Base-by-base conservation (phyloP, 53 echinoderm and acorn worm species). In the Echinarachnius parma region DNA sequence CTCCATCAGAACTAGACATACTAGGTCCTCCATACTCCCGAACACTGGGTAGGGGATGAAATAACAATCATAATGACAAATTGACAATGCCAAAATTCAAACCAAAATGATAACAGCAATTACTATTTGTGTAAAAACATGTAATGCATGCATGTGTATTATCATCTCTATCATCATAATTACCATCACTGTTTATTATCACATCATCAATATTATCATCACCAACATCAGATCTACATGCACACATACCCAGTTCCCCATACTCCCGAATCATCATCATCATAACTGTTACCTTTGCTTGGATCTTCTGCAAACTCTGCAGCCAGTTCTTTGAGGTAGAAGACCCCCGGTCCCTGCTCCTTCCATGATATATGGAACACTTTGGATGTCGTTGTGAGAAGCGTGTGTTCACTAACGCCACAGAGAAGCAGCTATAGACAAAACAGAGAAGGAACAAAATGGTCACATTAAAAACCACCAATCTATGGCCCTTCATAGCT, bases 341-440 rank as follows among this genome's bases (percentile, higher is more conserved):
- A 55, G 22, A 87, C 83, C 31, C 80, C 88, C 18, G 84, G 62
- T 4, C 91, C 87, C 58, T 91, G 90, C 16, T 96, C 96, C 48
- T 84, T 96, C 90, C 91, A 96, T 9, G 96, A 96, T n/a, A 96
- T 76, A 44, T 71, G 84, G 52, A 96, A 96, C 20, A 96, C 82
- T 21, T 84, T 87, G 26, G 85, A 87, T 23, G 85, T 72, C 4
- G 82, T 77, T 46, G 78, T 75, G 28, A 96, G 52, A 1, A 96
- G 64, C 19, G 81, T 82, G 15, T 91, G 85, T 44, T 96, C 90
- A 62, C 87, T 84, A 21, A 84, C 63, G 7, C 82, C 75, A 54
- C 79, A 87, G 45, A 78, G 59, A 1, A 62, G 39, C 9, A 59
- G 49, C 87, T 87, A 74, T n/a, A n/a, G 11, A 46, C 27, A 66